Percentiles rank a stretch among this genome's conserved stretches.
Evolutionary conservation across 2,888 invertebrate genomes (phyloP).

Genomic region (Aphodius granarius): DNA sequence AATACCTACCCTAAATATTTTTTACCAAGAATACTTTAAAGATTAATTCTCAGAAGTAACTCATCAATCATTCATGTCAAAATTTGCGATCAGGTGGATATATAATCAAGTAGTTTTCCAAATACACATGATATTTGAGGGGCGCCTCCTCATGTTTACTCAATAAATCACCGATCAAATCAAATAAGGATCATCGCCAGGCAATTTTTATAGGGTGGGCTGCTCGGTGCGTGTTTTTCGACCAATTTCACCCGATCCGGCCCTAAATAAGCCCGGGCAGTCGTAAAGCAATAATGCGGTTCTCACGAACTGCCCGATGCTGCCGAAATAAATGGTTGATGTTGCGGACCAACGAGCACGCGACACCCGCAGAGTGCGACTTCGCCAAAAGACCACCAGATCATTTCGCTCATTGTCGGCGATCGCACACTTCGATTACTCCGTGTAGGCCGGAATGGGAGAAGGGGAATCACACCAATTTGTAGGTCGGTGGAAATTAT

Average conservation of each 20-base stretch:
- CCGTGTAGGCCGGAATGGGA: background rate
- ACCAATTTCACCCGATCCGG: conserved; percentile 11
- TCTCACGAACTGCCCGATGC: conserved; percentile 34
- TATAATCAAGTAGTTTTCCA: background rate
- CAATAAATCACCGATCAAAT: conserved; percentile 6
- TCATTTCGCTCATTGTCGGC: conserved; percentile 30
- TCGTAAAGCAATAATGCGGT: background rate
- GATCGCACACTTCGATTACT: background rate
- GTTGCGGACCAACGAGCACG: conserved; percentile 49
- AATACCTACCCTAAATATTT: no score
- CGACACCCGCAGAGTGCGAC: conserved; percentile 47
- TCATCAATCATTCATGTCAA: background rate
- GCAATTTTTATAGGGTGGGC: background rate
- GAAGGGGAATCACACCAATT: background rate
- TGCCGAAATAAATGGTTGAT: conserved; percentile 43
- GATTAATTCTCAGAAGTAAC: no score
- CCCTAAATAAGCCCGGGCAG: conserved; percentile 2
- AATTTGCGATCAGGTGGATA: background rate
- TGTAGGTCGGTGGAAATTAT: conserved; percentile 5
- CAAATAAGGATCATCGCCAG: background rate
- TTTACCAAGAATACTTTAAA: no score
- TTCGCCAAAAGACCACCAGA: conserved; percentile 41
- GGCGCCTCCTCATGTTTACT: conserved; percentile 1
- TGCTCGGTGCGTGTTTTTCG: conserved; percentile 2
- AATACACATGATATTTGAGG: background rate